Conservation (phyloP, 2,113 vertebrate species). For the Callocephalon fimbriatum region DNA sequence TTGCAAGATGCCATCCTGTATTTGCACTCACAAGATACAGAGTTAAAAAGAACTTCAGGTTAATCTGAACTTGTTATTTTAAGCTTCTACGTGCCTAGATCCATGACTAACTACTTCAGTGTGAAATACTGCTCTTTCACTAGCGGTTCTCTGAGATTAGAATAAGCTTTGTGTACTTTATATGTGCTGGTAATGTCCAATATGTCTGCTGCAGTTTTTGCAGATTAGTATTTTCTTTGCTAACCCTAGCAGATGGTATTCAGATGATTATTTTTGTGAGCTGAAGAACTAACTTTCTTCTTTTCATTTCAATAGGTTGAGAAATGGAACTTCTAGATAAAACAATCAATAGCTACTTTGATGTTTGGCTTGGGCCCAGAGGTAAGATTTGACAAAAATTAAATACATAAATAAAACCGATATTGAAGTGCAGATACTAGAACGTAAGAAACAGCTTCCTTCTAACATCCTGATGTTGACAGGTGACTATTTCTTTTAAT, state of each 20-base stretch:
- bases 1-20: background rate
- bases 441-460: background rate
- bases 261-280: background rate
- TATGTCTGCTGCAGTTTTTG: background rate
- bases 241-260: background rate
- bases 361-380: slow-evolving; percentile 92
- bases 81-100: background rate
- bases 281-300: slow-evolving; percentile 27
- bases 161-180: background rate
- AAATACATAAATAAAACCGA: background rate
- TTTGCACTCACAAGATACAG: background rate
- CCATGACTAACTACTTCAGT: background rate
- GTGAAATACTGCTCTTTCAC: background rate
- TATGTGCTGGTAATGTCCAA: background rate
- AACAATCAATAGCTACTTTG: slow-evolving; percentile 88
- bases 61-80: background rate
- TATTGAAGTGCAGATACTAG: background rate
- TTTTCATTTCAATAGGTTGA: slow-evolving; percentile 74
- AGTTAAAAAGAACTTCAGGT: background rate
- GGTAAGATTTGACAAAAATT: slow-evolving; percentile 78
- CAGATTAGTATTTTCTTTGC: background rate
- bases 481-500: background rate
- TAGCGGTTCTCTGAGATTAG: background rate
- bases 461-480: background rate
- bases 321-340: slow-evolving; percentile 91